These are phyloP conservation scores for Catharus minimus DNA, from an alignment of 2,113 vertebrate species.

Conservation along the genomic window DNA sequence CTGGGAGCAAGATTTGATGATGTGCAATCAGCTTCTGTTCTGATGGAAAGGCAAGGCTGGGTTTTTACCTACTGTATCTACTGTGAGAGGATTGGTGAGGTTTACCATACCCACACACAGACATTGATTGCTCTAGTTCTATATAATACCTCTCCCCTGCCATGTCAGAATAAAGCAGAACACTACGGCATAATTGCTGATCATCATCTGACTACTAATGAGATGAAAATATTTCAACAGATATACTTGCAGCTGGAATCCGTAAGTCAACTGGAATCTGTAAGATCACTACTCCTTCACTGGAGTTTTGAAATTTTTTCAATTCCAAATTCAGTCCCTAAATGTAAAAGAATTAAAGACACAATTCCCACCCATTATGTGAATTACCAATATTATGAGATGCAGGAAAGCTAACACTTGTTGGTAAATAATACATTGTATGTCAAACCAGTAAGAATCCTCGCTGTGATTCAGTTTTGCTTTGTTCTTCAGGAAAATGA, in stretches of 20 bases:
- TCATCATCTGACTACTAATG: neutral
- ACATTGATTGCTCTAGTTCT: neutral
- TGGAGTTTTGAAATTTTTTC: neutral
- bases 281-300: neutral
- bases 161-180: neutral
- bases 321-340: neutral
- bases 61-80: fast-evolving
- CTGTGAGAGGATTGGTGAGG: neutral
- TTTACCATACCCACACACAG: neutral
- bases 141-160: neutral
- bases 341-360: neutral
- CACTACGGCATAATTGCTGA: neutral
- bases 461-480: neutral
- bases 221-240: neutral
- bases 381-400: neutral
- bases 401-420: neutral
- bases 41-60: neutral
- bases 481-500: neutral
- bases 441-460: neutral
- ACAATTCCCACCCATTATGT: neutral
- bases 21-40: neutral
- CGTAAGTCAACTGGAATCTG: neutral
- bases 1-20: neutral
- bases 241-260: neutral
- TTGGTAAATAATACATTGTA: neutral